Base-by-base conservation (phyloP, 2,797 vertebrate species). In the Coregonus ussuriensis region DNA sequence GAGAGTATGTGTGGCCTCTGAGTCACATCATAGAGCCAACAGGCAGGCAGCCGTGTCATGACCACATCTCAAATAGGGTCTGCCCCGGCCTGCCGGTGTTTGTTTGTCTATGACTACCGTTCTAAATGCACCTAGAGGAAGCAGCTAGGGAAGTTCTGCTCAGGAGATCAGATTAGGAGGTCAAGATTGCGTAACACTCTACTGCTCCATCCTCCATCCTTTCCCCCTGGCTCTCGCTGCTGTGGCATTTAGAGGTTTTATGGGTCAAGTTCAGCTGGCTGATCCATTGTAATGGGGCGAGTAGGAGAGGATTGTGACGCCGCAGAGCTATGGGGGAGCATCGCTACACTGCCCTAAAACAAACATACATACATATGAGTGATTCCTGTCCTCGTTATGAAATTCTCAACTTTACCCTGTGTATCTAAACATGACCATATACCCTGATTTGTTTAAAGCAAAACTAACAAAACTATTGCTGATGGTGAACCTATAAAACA, bases 121-220 rank as follows among this genome's bases (percentile, higher is more conserved):
- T 29, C 29, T 54, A 9, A 54, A 25, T 33, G 71, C 51, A 71
- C 69, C 5, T 72, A 72, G 52, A 72, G 15, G 71, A 29, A 31
- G 71, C 29, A 21, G 25, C 21, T 25, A 54, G 5, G 51, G 25
- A 72, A 16, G 71, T 59, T 74, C 62, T 63, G 21, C n/a, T 4
- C n/a, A 21, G 59, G 21, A 74, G 66, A 66, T 65, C 35, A 51
- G 59, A 65, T 65, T 74, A 74, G 73, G 35, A 66, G 59, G 73
- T 65, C 73, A 74, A 9, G 6, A 31, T 65, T 74, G 59, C 35
- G 21, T 74, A 74, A 65, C 35, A 11, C 37, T 14, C 73, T 1
- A 14, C 18, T 6, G 18, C n/a, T 56, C 16, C 14, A 18, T 56
- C 31, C 52, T 72, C 70, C 47, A 53, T 71, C 71, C 29, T 33